Base-by-base conservation (phyloP, 1,140 invertebrate genomes). In the Brachionus plicatilis region DNA sequence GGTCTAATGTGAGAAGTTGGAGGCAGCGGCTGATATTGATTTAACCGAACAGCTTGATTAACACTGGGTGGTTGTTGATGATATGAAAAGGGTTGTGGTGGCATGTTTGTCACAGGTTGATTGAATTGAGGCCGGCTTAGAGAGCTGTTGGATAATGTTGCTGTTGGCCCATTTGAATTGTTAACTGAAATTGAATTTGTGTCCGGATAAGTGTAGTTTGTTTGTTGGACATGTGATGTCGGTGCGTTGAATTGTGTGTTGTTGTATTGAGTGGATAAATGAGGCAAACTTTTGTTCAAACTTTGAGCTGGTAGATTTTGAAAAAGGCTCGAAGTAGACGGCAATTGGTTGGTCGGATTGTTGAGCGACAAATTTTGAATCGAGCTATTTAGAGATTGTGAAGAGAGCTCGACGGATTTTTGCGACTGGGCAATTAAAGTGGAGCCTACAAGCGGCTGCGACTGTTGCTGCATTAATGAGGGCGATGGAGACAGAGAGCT, bases 301-400 rank as follows among this genome's bases (percentile, higher is more conserved):
- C 11, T 72, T 72, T 72, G 68, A 1, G 68, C n/a, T 72, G 68
- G 68, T 72, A 72, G 43, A 72, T 72, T 72, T 72, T 72, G 68
- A 45, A 72, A 72, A 3, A 72, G 41, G 17, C 12, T 72, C 17
- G 68, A 72, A 47, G 68, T 43, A 3, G 29, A 43, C 17, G 68
- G 68, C 20, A 72, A 72, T 24, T 72, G 68, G 47, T 41, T 72
- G 11, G 14, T 68, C 1, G 29, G 3, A 41, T 41, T 72, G 33
- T 72, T 72, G 0, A 72, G n/a, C 3, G 68, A 72, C 37, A 72
- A 24, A 72, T 72, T 72, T 43, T 72, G 68, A 5, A 72, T 43
- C 14, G 68, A 72, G 33, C 24, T 72, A 9, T 72, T 72, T 9
- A 50, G 20, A 6, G 41, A 50, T 50, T 50, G 72, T 14, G 43